Evolutionary conservation across 2,888 invertebrate genomes (phyloP), one percentile per base, ranked within the genome.

Genomic region (Acleris sparsana): DNA sequence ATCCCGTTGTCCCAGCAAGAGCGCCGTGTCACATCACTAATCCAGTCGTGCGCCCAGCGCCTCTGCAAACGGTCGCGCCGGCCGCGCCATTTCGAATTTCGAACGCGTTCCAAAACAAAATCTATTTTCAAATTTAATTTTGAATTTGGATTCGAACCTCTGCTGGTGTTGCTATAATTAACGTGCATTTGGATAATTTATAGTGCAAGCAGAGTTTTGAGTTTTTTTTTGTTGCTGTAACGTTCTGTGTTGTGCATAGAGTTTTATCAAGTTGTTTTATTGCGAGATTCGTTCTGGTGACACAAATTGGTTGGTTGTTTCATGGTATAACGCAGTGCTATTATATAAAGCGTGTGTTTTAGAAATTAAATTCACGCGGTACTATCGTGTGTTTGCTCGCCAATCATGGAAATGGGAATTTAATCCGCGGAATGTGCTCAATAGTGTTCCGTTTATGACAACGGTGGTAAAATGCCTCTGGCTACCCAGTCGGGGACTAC

Each of bases 21-120:
- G 16, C 56, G 33, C 62, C 71, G 63, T 73, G 74, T 77, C 83
- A 72, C 87, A 75, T 79, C 88, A 80, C 89, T 87, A 85, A 64
- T 70, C 72, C 84, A 89, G 89, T 89, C 75, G 72, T 71, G 76
- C 82, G 81, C 79, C 71, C 72, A 78, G 71, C 82, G 78, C 80
- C 80, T 80, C 69, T 68, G 72, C 62, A 75, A 73, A 70, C 83
- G 84, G 85, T 76, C 87, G 88, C 82, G 84, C 69, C 74, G 75
- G 72, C 73, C 71, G 77, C 77, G 74, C 71, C 70, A 72, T 51
- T 74, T 73, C 62, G 51, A 72, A 73, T 61, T 67, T 72, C 71
- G 71, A 76, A 75, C 63, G 66, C 56, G 22, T 18, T 22, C 51
- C 49, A 59, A 62, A 46, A n/a, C 55, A 62, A 59, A 53, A 49